A percentile compares a stretch with the other conserved stretches of the same genome.
Conservation (phyloP, 2,797 vertebrate species). For the Pantherophis vulpinus region DNA sequence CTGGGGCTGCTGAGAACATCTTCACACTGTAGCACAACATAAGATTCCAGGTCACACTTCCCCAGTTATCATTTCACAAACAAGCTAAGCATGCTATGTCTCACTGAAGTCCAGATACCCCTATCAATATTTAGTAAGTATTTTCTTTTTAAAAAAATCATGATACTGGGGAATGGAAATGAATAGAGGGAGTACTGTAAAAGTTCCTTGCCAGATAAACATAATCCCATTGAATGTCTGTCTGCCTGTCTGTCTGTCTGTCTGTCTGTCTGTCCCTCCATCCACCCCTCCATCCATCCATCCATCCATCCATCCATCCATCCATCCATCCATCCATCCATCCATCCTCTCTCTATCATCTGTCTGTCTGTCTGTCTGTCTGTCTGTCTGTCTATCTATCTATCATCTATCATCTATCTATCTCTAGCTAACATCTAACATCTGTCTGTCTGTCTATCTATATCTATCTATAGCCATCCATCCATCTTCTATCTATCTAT, state of each 20-base stretch:
- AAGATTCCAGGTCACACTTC: neutral
- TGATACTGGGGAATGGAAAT: neutral
- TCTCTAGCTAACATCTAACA: too few relatives aligned
- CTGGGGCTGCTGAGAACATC: neutral
- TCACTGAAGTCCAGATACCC: neutral
- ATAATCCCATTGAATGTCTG: neutral
- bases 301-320: too few relatives aligned
- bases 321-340: too few relatives aligned
- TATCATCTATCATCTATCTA: too few relatives aligned
- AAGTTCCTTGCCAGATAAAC: slow-evolving; percentile 17
- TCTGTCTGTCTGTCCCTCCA: too few relatives aligned
- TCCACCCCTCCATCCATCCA: accelerated
- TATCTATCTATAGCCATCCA: too few relatives aligned
- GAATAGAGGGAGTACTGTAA: slow-evolving; percentile 25
- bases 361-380: too few relatives aligned
- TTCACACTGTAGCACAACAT: neutral
- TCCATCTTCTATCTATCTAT: too few relatives aligned
- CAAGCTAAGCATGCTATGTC: neutral
- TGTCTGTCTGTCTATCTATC: too few relatives aligned
- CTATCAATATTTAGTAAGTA: neutral
- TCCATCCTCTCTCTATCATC: too few relatives aligned
- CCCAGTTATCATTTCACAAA: neutral
- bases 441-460: too few relatives aligned
- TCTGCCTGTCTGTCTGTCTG: neutral
- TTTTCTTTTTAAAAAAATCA: neutral